Conservation (phyloP, 2,113 vertebrate species). For the Podilymbus podiceps region DNA sequence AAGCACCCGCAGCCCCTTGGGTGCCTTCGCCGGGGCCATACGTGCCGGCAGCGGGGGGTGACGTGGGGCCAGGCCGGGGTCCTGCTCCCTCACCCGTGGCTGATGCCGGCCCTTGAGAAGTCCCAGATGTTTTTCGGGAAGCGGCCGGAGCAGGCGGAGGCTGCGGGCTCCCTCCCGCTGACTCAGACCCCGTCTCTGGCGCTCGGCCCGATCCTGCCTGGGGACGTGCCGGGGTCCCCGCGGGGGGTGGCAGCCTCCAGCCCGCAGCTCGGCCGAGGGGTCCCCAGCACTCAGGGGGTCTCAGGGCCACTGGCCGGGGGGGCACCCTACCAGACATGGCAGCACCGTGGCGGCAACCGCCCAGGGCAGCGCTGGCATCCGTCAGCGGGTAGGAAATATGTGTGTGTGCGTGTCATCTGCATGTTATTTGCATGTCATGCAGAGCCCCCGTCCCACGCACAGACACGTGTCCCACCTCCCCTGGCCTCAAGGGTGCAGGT, state of each 20-base stretch:
- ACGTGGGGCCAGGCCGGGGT: not conserved
- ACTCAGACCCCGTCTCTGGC: not conserved
- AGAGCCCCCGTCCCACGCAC: not conserved
- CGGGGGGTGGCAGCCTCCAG: not conserved
- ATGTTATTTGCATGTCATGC: not conserved
- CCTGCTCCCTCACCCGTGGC: rapidly evolving
- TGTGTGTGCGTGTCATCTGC: not conserved
- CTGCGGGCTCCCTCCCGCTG: not conserved
- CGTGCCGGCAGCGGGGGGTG: not conserved
- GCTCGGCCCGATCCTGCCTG: not conserved
- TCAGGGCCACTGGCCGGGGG: rapidly evolving
- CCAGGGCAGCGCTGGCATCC: not conserved
- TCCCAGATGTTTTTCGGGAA: constrained; percentile 45
- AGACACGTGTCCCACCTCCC: rapidly evolving
- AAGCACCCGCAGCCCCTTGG: not conserved
- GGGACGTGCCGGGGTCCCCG: not conserved
- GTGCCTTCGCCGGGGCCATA: not conserved
- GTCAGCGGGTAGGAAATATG: not conserved
- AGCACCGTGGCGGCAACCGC: not conserved
- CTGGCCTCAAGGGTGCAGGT: not conserved
- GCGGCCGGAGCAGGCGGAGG: not conserved
- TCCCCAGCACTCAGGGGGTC: not conserved
- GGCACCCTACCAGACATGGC: not conserved
- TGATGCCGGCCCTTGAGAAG: not conserved
- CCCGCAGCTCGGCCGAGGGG: rapidly evolving